Percentiles rank a stretch among this genome's conserved stretches.
Evolutionary conservation across 2,888 invertebrate genomes (phyloP).

Genomic region (Hedya salicella): DNA sequence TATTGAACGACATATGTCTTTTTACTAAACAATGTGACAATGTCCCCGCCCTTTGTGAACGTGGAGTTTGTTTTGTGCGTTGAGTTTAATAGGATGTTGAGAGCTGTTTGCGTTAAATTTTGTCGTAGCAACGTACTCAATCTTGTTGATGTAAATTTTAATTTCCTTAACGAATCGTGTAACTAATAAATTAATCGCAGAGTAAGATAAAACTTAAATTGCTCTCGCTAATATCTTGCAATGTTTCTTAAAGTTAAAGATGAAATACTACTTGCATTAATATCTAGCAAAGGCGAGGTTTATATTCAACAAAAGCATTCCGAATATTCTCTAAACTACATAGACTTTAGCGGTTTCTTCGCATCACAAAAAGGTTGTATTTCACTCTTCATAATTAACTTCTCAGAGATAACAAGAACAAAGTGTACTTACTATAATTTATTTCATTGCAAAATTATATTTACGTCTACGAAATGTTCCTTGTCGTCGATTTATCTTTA

Average conservation of each 20-base stretch:
- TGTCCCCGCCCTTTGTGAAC: not conserved
- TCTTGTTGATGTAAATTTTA: not conserved
- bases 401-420: slow-evolving; percentile 17
- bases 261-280: no score
- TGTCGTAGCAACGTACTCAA: not conserved
- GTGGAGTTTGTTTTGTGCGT: slow-evolving; percentile 8
- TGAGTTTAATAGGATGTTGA: not conserved
- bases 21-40: not conserved
- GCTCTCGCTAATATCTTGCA: no score
- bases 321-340: not conserved
- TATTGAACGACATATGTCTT: not conserved
- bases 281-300: no score
- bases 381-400: slow-evolving; percentile 23
- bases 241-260: no score
- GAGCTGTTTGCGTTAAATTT: not conserved
- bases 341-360: not conserved
- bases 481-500: slow-evolving; percentile 34
- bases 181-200: no score
- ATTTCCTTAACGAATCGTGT: no score
- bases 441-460: slow-evolving; percentile 30
- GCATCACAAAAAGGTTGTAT: slow-evolving; percentile 11
- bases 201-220: no score
- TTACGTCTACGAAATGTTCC: slow-evolving; percentile 16
- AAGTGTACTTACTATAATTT: slow-evolving; percentile 20
- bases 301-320: not conserved